Evolutionary conservation across 2,113 vertebrate species (phyloP).

Genomic region (Anarhynchus alexandrinus): DNA sequence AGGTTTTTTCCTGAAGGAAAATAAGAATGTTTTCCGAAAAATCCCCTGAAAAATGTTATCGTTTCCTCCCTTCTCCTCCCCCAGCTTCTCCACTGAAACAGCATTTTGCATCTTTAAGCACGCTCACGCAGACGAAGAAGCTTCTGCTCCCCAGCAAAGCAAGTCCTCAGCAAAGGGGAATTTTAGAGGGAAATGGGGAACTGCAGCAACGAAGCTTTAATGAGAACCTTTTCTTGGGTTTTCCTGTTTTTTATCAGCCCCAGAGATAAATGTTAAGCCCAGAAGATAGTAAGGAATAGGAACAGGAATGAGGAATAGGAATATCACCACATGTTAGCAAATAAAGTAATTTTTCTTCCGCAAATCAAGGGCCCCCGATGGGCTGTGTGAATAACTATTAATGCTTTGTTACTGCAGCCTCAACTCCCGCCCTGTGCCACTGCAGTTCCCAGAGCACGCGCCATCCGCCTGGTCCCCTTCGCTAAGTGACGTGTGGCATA

Average conservation of each 20-base stretch:
- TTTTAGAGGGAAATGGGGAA: not conserved
- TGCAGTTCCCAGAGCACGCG: not conserved
- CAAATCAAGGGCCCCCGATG: accelerated
- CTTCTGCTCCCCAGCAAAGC: not conserved
- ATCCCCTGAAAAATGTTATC: not conserved
- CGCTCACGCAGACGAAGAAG: not conserved
- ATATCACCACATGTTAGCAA: not conserved
- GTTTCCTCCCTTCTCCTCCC: not conserved
- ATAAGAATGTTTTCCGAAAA: not conserved
- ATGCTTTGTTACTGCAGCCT: not conserved
- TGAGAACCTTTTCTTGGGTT: not conserved
- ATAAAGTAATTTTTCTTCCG: not conserved
- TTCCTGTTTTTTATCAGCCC: not conserved
- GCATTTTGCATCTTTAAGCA: not conserved
- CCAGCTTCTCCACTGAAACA: not conserved
- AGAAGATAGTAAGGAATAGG: not conserved
- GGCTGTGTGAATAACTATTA: not conserved
- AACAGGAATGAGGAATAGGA: not conserved
- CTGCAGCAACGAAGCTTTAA: not conserved
- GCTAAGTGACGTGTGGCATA: not conserved
- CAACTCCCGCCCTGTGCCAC: not conserved
- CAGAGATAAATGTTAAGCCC: not conserved
- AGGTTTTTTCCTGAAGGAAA: not conserved
- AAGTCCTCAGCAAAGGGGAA: not conserved
- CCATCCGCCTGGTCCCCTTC: not conserved